These are phyloP conservation scores for Colletes collaris DNA, from an alignment of 2,888 invertebrate species.

Conservation along the genomic window DNA sequence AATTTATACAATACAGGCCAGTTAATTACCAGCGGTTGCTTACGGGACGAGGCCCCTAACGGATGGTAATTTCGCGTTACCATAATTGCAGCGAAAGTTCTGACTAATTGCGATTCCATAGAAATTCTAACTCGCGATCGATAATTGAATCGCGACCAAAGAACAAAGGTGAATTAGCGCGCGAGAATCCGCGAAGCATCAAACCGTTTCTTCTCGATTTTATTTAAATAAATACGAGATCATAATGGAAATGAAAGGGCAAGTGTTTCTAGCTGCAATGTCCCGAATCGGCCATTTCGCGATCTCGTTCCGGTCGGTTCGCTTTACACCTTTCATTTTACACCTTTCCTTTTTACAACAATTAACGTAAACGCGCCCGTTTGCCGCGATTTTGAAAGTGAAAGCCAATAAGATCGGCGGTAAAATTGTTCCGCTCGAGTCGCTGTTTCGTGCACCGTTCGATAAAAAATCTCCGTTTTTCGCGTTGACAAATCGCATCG, in stretches of 20 bases:
- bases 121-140: constrained; percentile 30
- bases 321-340: constrained; percentile 33
- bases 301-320: constrained; percentile 26
- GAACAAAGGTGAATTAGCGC: neutral
- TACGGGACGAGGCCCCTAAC: constrained; percentile 18
- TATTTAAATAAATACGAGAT: neutral
- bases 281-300: neutral
- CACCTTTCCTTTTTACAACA: constrained; percentile 47
- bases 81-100: constrained; percentile 61
- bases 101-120: constrained; percentile 37
- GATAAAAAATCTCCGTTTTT: neutral
- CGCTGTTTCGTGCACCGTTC: neutral
- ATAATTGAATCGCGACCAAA: constrained; percentile 12
- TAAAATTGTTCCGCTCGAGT: constrained; percentile 25
- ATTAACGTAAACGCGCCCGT: constrained; percentile 21
- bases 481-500: neutral
- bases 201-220: neutral
- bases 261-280: neutral
- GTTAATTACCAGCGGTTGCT: constrained; percentile 55
- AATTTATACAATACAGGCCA: constrained; percentile 51
- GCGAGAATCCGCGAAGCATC: neutral
- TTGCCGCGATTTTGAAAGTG: constrained; percentile 48
- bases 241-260: neutral
- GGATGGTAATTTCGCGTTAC: constrained; percentile 53
- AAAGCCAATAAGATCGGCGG: constrained; percentile 47